phyloP scores from a whole-genome alignment of 2,888 invertebrate species.

The Itoplectis maculator region DNA sequence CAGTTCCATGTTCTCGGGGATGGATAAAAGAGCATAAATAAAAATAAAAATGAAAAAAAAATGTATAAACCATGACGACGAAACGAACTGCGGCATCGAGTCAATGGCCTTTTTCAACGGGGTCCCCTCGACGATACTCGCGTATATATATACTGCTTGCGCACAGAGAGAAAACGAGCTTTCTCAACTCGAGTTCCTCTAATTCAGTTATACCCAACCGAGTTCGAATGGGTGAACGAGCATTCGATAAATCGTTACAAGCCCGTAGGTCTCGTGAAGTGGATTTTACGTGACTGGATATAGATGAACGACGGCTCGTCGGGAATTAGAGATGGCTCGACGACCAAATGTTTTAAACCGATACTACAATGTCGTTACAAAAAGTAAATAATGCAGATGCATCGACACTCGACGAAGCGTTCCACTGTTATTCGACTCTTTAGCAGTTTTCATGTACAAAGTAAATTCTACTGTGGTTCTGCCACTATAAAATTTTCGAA shows the following conservation, averaged over 20 bases:
- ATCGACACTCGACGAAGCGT: background rate
- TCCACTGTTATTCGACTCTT: too few species aligned
- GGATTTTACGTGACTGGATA: slow-evolving; percentile 20
- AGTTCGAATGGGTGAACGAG: background rate
- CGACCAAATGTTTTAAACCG: slow-evolving; percentile 16
- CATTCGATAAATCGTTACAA: slow-evolving; percentile 60
- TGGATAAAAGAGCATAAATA: too few species aligned
- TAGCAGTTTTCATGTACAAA: too few species aligned
- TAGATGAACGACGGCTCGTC: background rate
- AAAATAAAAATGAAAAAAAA: slow-evolving; percentile 2
- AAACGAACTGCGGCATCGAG: slow-evolving; percentile 2
- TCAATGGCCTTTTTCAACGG: background rate
- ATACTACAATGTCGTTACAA: background rate
- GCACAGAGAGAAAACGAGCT: slow-evolving; percentile 15
- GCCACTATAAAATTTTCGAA: too few species aligned
- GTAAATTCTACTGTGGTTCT: too few species aligned
- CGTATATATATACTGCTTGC: slow-evolving; percentile 11
- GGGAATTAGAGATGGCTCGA: slow-evolving; percentile 16
- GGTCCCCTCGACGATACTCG: slow-evolving; percentile 6
- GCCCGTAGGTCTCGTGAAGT: slow-evolving; percentile 13
- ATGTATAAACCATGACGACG: slow-evolving; percentile 9
- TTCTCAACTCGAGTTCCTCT: slow-evolving; percentile 48
- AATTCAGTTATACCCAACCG: slow-evolving; percentile 42
- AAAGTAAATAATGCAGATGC: background rate
- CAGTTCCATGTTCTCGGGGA: slow-evolving; percentile 8